A percentile compares a stretch with the other conserved stretches of the same genome.
These are phyloP conservation scores for Paracanthobrama guichenoti DNA, from an alignment of 2,113 vertebrate species.

Conservation along the genomic window DNA sequence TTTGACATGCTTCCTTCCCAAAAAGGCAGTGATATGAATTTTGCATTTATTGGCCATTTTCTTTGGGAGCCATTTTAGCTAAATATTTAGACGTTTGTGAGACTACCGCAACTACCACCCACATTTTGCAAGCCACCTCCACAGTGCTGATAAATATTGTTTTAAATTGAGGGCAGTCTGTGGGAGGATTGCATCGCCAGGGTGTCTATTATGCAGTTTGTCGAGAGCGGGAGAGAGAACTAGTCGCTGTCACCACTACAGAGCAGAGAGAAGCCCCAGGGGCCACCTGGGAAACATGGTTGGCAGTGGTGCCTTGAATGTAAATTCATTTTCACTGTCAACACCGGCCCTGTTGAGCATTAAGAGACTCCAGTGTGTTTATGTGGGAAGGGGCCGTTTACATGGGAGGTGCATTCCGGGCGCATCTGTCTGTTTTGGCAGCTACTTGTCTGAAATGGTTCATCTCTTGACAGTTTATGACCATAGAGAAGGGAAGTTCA, in stretches of 20 bases:
- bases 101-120: constrained; percentile 36
- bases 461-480: constrained; percentile 39
- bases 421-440: constrained; percentile 35
- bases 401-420: constrained; percentile 13
- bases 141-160: constrained; percentile 41
- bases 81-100: neutral
- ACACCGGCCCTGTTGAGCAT: neutral
- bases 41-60: neutral
- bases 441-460: constrained; percentile 31
- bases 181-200: constrained; percentile 47
- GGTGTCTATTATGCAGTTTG: constrained; percentile 40
- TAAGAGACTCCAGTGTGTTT: constrained; percentile 14
- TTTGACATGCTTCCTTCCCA: neutral
- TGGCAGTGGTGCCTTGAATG: constrained; percentile 7
- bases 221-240: constrained; percentile 9
- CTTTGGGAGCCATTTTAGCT: neutral
- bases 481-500: constrained; percentile 32
- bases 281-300: constrained; percentile 46
- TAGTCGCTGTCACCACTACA: constrained; percentile 31
- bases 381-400: neutral
- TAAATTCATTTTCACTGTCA: constrained; percentile 20
- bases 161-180: constrained; percentile 31
- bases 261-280: constrained; percentile 31
- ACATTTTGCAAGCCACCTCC: constrained; percentile 40
- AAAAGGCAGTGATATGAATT: constrained; percentile 2